Evolutionary conservation across 2,797 vertebrate species (phyloP), one percentile per base, ranked within the genome.

Genomic region (Gymnoscopelus microlampas): DNA sequence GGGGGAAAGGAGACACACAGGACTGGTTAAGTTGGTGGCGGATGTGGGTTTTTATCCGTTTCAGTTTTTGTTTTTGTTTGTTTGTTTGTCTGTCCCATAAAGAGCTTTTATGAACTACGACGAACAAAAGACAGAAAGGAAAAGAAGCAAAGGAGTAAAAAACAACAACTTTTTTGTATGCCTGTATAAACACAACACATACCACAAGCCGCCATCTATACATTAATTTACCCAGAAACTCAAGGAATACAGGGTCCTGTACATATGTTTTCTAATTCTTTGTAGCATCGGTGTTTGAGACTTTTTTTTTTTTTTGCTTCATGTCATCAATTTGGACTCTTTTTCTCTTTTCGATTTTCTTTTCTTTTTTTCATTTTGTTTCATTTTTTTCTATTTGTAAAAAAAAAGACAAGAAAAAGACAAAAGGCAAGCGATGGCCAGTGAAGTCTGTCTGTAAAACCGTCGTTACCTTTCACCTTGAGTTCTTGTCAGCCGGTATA

Each of bases 191-290:
- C 85, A 86, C 79, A 83, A 44, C 74, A 85, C 60, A 47, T 85
- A 84, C 86, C 87, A 89, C 87, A 88, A 87, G 83, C 87, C 88
- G 84, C 90, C 87, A 88, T 79, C 76, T 76, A 59, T 48, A 77
- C 3, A 80, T 78, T 80, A 1, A 85, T 81, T 85, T 76, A 85
- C 88, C 85, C 79, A 69, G 82, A 88, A 59, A 79, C 83, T 84
- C 69, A 92, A 95, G 95, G 96, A 96, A 97, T 96, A 98, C 97
- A 99, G 97, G 97, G 98, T 98, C 96, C 96, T 96, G 97, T 97
- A 97, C 95, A 98, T 97, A 97, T 82, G 92, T 94, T 96, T 96
- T 95, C 73, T 94, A 95, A 95, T 96, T 97, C 92, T 98, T 98
- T 97, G 96, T 98, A 97, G 95, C 97, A 97, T 96, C 94, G 92